Evolutionary conservation across 2,113 vertebrate species (phyloP).

Genomic region (Fukomys damarensis): DNA sequence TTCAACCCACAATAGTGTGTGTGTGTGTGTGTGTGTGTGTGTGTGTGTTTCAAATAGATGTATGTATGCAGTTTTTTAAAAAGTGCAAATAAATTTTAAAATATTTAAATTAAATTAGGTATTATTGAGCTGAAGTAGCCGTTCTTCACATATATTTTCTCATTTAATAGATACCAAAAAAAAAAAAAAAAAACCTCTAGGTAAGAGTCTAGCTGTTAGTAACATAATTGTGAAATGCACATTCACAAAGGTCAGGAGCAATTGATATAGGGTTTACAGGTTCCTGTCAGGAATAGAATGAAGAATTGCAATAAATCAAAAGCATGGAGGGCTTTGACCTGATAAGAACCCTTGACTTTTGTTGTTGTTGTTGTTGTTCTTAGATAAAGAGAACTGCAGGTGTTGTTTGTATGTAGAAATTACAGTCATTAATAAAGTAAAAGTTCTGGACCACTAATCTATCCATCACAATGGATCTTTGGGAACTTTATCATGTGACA

Average conservation of each 20-base stretch:
- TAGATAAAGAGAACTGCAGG: background rate
- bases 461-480: background rate
- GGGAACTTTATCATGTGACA: background rate
- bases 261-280: background rate
- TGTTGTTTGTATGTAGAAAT: background rate
- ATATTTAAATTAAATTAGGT: background rate
- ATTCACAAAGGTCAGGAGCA: background rate
- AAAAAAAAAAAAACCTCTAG: constrained; percentile 4
- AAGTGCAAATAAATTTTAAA: background rate
- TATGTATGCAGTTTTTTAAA: constrained; percentile 24
- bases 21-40: background rate
- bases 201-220: background rate
- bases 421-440: background rate
- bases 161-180: background rate
- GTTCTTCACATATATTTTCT: constrained; percentile 18
- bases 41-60: background rate
- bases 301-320: constrained; percentile 28
- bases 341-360: background rate
- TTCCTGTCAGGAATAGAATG: background rate
- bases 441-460: background rate
- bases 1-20: background rate
- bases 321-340: background rate
- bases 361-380: background rate
- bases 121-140: background rate
- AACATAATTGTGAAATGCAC: background rate